Evolutionary conservation across 2,888 invertebrate genomes (phyloP), one percentile per base, ranked within the genome.

Genomic region (Mantis religiosa): DNA sequence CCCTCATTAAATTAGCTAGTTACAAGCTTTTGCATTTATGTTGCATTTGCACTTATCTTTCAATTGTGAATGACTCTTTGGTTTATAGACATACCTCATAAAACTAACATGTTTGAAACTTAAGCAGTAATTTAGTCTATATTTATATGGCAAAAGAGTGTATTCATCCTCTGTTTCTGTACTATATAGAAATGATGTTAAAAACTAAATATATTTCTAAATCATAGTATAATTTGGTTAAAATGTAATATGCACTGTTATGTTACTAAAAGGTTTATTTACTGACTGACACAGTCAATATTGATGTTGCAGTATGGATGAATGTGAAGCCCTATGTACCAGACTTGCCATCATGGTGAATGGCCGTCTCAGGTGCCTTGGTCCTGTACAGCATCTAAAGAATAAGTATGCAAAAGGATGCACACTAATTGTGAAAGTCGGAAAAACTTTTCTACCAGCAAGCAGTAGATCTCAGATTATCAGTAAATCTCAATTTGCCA

Each of bases 291-390:
- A 9, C 28, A 28, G n/a, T 85, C 71, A 47, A n/a, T 28, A 89
- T 54, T 89, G 3, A 84, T 27, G 84, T 91, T 89, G 41, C 93
- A 97, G 97, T 92, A 97, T 97, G 97, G 96, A 97, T 93, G 97
- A 97, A 93, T 97, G 97, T 93, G 97, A 97, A 93, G 97, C 96
- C 54, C 94, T 97, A 82, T 97, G 97, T 92, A 96, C 97, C 2
- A 94, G 97, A 12, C 93, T 97, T 91, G 97, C 96, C 82, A 96
- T 97, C 90, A 97, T 97, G 97, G 97, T 97, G 88, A 96, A 96
- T 92, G 97, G 97, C 0, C 94, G 95, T 91, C 96, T 97, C 92
- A 95, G 95, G 91, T 97, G 96, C 91, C 94, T 97, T 84, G 97
- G 97, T 84, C 96, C n/a, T 3, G 95, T 96, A 89, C 96, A 97